Percentiles rank a stretch among this genome's conserved stretches.
phyloP scores from a whole-genome alignment of 2,888 invertebrate species.

The Lasioglossum villosulum region DNA sequence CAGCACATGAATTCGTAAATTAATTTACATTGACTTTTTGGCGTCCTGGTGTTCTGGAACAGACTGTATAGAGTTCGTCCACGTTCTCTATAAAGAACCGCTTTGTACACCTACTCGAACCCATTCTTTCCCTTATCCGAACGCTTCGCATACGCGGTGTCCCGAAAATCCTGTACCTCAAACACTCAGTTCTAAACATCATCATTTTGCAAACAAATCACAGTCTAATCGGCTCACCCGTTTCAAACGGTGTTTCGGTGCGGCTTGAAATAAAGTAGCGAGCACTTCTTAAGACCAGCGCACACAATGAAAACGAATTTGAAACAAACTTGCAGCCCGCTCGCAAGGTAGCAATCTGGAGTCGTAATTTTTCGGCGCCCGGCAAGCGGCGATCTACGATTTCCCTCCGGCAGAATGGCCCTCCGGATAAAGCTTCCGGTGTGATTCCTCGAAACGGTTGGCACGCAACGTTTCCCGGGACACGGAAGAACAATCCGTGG shows the following conservation, averaged over 20 bases:
- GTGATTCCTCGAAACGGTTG: neutral
- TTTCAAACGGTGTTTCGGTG: too few relatives aligned
- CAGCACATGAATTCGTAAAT: neutral
- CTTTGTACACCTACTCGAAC: neutral
- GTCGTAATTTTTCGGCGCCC: constrained; percentile 3
- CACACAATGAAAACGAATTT: neutral
- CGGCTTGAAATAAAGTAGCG: neutral
- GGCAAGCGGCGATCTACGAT: neutral
- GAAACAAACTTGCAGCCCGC: neutral
- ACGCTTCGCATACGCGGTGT: neutral
- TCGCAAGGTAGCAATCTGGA: neutral
- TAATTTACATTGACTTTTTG: neutral
- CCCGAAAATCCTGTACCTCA: neutral
- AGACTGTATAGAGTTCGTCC: too few relatives aligned
- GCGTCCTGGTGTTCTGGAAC: neutral
- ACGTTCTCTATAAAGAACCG: too few relatives aligned
- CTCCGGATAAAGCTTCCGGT: neutral
- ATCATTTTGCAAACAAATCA: too few relatives aligned
- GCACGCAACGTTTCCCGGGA: neutral
- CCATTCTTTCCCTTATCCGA: neutral
- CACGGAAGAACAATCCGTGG: neutral
- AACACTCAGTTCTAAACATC: too few relatives aligned
- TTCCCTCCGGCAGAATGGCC: neutral
- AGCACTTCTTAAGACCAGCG: neutral
- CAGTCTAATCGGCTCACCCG: too few relatives aligned